Conservation (phyloP, 2,797 vertebrate genomes). For the Sebastes paucispinis region DNA sequence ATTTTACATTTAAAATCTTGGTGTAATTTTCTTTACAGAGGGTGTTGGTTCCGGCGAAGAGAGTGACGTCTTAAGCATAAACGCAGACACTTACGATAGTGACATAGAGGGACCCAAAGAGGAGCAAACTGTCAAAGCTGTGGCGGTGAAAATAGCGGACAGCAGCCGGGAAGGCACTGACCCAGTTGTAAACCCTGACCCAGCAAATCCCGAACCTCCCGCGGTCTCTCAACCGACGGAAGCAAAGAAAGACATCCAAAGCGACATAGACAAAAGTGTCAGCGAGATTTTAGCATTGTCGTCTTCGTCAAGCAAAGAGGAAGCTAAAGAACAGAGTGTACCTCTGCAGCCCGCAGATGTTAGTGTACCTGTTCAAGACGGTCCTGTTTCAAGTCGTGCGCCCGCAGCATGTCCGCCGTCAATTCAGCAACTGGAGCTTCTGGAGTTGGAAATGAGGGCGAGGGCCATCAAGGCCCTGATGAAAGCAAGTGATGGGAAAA, state of each 20-base stretch:
- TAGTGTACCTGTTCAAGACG: neutral
- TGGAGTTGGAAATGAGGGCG: slow-evolving; percentile 97
- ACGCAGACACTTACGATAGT: slow-evolving; percentile 94
- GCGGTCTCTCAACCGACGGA: neutral
- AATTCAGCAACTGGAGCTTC: slow-evolving; percentile 93
- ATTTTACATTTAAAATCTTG: neutral
- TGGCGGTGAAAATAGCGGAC: slow-evolving; percentile 52
- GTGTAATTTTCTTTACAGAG: slow-evolving; percentile 41
- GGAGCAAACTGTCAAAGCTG: slow-evolving; percentile 77
- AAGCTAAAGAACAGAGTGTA: slow-evolving; percentile 53
- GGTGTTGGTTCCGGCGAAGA: slow-evolving; percentile 88
- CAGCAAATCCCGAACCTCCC: neutral
- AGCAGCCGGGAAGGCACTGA: neutral
- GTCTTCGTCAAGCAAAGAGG: slow-evolving; percentile 67
- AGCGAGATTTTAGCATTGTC: slow-evolving; percentile 92
- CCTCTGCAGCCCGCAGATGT: neutral
- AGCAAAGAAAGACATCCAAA: slow-evolving; percentile 86
- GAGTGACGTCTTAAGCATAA: slow-evolving; percentile 96
- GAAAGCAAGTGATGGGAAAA: slow-evolving; percentile 93
- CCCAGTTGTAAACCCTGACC: neutral
- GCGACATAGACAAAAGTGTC: slow-evolving; percentile 96
- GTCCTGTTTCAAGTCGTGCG: neutral
- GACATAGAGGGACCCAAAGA: slow-evolving; percentile 94
- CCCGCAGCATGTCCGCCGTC: slow-evolving; percentile 86
- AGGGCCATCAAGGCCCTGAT: slow-evolving; percentile 97